Conservation (phyloP, 2,113 vertebrate genomes). For the Chloropsis cyanopogon region DNA sequence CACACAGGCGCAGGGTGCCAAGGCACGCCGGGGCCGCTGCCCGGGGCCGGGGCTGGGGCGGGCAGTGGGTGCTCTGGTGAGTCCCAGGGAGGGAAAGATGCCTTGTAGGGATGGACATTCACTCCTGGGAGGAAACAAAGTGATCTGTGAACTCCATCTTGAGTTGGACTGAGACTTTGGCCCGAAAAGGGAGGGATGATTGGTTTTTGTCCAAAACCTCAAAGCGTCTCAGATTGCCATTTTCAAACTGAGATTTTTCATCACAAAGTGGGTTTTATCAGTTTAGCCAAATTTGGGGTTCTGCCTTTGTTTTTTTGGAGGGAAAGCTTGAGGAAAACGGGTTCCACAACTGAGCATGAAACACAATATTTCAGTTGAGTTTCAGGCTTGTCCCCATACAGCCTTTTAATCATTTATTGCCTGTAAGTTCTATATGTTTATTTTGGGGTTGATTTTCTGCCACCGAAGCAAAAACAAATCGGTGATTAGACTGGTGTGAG, state of each 20-base stretch:
- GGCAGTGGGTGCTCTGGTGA: neutral
- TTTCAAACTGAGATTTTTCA: neutral
- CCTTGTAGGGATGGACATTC: neutral
- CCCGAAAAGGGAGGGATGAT: neutral
- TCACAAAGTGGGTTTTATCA: neutral
- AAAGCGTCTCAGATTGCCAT: accelerated
- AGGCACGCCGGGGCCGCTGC: neutral
- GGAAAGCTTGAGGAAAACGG: neutral
- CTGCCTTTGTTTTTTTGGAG: neutral
- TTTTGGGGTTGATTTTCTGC: neutral
- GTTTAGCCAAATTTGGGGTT: neutral
- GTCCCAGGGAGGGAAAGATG: neutral
- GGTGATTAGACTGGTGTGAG: neutral
- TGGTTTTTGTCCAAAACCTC: neutral
- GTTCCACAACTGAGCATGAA: neutral
- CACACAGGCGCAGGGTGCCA: neutral
- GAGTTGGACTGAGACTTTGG: neutral
- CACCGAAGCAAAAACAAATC: neutral
- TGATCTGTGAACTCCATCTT: neutral
- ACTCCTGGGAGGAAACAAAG: neutral
- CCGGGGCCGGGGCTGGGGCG: accelerated
- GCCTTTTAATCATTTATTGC: neutral
- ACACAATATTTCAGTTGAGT: accelerated
- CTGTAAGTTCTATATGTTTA: neutral
- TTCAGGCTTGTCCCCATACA: neutral